Percentiles rank a stretch among this genome's conserved stretches.
Evolutionary conservation across 1,140 invertebrate genomes (phyloP).

Genomic region (Drosophila repleta): DNA sequence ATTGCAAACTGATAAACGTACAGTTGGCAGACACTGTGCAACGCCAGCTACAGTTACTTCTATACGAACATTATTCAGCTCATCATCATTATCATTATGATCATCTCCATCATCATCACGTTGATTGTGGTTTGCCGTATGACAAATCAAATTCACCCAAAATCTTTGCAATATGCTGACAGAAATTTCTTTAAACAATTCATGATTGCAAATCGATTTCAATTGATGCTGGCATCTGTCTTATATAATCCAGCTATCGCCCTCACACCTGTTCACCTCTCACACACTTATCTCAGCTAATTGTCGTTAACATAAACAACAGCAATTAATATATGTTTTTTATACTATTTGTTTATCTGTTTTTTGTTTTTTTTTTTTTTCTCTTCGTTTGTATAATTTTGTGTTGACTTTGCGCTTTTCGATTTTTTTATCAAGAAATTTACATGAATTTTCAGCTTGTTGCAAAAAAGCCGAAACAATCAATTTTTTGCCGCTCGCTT

Average conservation of each 20-base stretch:
- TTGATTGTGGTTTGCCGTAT: constrained; percentile 23
- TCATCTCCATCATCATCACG: not conserved
- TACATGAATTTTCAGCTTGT: constrained; percentile 80
- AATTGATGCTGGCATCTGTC: constrained; percentile 9
- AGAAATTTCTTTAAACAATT: constrained; percentile 26
- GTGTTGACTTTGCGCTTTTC: constrained; percentile 56
- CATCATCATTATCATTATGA: not conserved
- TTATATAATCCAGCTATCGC: constrained; percentile 22
- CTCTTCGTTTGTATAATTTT: constrained; percentile 26
- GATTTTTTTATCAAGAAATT: constrained; percentile 73
- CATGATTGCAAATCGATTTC: constrained; percentile 40
- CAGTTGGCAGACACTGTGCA: not conserved
- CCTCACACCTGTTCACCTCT: constrained; percentile 1
- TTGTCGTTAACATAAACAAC: constrained; percentile 32
- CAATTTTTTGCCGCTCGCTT: constrained; percentile 44
- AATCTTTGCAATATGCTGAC: constrained; percentile 39
- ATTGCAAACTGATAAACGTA: constrained; percentile 43
- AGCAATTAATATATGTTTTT: constrained; percentile 17
- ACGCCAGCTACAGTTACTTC: constrained; percentile 12
- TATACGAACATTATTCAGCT: no score
- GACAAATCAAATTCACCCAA: constrained; percentile 33
- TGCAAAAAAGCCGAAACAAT: constrained; percentile 70
- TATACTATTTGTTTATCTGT: not conserved
- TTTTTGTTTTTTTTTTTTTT: constrained; percentile 17
- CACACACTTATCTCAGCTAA: constrained; percentile 29